phyloP scores from a whole-genome alignment of 2,888 invertebrate genomes.

The Dynastes tityus region DNA sequence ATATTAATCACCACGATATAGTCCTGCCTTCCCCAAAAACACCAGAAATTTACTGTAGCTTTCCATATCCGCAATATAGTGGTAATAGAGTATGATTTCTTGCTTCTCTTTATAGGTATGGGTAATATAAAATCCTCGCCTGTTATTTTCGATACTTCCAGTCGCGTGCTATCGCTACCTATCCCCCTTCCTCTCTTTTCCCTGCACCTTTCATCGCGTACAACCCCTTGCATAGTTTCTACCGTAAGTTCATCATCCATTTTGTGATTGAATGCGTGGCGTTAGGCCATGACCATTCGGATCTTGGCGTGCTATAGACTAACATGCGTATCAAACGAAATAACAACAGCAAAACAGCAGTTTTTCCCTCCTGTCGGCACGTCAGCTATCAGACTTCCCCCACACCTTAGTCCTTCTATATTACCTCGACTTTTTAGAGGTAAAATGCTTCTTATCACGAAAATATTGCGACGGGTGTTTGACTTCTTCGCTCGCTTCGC shows the following conservation, averaged over 20 bases:
- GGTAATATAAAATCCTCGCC: background rate
- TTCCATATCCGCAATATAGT: slow-evolving; percentile 35
- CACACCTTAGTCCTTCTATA: background rate
- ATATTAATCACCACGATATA: slow-evolving; percentile 4
- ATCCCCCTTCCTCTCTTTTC: background rate
- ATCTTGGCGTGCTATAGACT: slow-evolving; percentile 52
- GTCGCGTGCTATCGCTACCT: slow-evolving; percentile 1
- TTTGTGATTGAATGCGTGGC: slow-evolving; percentile 59
- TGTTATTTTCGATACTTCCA: slow-evolving; percentile 10
- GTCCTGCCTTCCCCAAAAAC: slow-evolving; percentile 2
- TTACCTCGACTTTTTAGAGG: slow-evolving; percentile 1
- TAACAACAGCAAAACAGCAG: slow-evolving; percentile 34
- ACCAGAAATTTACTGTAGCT: slow-evolving; percentile 28
- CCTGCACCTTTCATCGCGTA: background rate
- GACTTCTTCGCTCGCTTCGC: slow-evolving; percentile 7
- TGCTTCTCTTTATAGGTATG: background rate
- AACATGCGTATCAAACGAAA: slow-evolving; percentile 56
- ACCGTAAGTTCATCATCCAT: slow-evolving; percentile 15
- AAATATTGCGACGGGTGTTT: background rate
- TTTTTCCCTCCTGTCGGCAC: slow-evolving; percentile 13
- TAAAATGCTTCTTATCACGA: slow-evolving; percentile 43
- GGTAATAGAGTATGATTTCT: slow-evolving; percentile 25
- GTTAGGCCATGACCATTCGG: slow-evolving; percentile 54
- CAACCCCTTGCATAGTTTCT: background rate
- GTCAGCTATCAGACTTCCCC: background rate